Evolutionary conservation across 2,888 invertebrate genomes (phyloP), one percentile per base, ranked within the genome.

Genomic region (Tachina lurida): DNA sequence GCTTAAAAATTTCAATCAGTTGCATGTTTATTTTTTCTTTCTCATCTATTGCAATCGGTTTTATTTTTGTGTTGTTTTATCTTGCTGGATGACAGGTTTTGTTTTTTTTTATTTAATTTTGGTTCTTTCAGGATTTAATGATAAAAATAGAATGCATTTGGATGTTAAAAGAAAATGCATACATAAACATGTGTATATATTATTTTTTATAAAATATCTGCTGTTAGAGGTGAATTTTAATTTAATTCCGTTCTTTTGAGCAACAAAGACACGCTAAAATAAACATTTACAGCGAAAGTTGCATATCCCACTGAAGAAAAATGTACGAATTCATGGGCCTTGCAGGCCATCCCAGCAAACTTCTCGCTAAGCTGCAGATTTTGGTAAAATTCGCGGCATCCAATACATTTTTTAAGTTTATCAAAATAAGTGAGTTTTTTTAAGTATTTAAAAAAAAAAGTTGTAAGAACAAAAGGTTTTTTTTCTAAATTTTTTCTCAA

Each of bases 71-170:
- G 7, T 62, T 74, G n/a, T 19, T 67, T 56, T 56, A 56, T 54
- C 22, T 17, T 41, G 15, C 41, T 62, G 13, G 17, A 52, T 17
- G 62, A 47, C 19, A 39, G n/a, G 9, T 71, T 62, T 41, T 0
- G 4, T 43, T 9, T 62, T 4, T 43, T 54, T 9, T 62, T 4
- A 22, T 54, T 22, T 22, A 22, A 19, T 39, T 67, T 78, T 68
- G 10, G 4, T 22, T 62, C 22, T 19, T 70, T 39, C 1, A 41
- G 17, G 10, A 15, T 60, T 60, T 71, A 45, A 10, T 8, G 62
- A 54, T 31, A 70, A 56, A 49, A 65, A 65, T 47, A 4, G 45
- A 75, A 60, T 68, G 45, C 43, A 47, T 75, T 70, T 68, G 47
- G 19, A 54, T 62, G 62, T 75, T 68, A 56, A 75, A 47, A 39